A percentile compares a stretch with the other conserved stretches of the same genome.
These are phyloP conservation scores for Lamellibrachia columna DNA, from an alignment of 2,888 invertebrate genomes.

Conservation along the genomic window DNA sequence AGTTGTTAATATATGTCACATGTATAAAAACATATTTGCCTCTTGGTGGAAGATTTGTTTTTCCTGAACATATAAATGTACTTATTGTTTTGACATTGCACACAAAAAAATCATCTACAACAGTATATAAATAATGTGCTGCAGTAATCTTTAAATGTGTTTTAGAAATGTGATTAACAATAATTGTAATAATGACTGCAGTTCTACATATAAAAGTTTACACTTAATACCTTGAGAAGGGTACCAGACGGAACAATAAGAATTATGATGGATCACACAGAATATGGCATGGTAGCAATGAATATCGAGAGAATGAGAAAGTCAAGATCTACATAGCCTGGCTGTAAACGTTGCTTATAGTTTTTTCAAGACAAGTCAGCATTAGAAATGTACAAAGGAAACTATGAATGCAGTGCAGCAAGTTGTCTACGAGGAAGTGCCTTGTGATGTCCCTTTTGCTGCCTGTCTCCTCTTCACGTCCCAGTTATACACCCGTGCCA, in stretches of 20 bases:
- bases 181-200: background rate
- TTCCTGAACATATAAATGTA: background rate
- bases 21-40: background rate
- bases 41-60: background rate
- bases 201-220: background rate
- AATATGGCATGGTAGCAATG: background rate
- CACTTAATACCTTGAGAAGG: background rate
- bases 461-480: conserved; percentile 91
- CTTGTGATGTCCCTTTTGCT: conserved; percentile 18
- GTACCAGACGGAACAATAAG: background rate
- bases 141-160: too few species aligned
- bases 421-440: background rate
- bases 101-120: background rate
- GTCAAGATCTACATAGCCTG: background rate
- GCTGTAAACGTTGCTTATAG: background rate
- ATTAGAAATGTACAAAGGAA: conserved; percentile 6
- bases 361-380: background rate
- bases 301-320: background rate
- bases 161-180: background rate
- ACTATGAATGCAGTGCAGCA: background rate
- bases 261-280: background rate
- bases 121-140: too few species aligned
- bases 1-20: background rate
- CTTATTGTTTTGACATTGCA: background rate
- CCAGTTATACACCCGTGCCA: conserved; percentile 98